phyloP scores from a whole-genome alignment of 2,113 vertebrate species.

The Salvator merianae region DNA sequence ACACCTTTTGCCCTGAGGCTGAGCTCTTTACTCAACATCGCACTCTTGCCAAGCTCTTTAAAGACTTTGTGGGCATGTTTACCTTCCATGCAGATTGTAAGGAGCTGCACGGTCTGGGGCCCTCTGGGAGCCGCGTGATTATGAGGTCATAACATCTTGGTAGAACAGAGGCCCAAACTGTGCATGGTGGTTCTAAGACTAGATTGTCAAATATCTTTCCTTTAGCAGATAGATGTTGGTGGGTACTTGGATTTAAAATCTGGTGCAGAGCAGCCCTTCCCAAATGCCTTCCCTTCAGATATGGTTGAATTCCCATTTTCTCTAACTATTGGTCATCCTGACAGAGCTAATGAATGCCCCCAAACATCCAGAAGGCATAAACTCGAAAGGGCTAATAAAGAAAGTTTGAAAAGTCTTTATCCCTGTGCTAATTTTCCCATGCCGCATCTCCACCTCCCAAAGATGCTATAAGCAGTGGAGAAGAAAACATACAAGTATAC shows the following conservation, averaged over 20 bases:
- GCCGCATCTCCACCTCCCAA: no score
- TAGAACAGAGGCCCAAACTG: neutral
- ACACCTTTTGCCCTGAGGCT: constrained; percentile 7
- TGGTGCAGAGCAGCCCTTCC: no score
- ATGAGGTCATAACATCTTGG: neutral
- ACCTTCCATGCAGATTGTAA: neutral
- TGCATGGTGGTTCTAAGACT: neutral
- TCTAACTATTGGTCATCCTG: neutral
- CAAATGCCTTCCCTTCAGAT: neutral
- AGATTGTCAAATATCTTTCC: neutral
- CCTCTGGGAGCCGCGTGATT: neutral
- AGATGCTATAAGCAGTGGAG: no score
- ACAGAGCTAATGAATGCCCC: no score
- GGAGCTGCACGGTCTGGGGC: neutral
- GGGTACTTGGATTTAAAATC: neutral
- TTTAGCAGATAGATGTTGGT: neutral
- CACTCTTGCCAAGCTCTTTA: neutral
- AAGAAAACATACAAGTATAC: no score
- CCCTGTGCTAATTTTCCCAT: neutral
- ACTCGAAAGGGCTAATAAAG: no score
- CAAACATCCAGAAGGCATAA: no score
- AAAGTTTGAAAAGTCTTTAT: no score
- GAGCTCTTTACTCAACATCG: neutral
- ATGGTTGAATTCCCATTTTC: neutral
- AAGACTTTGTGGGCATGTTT: neutral